Evolutionary conservation across 2,113 vertebrate species (phyloP), one percentile per base, ranked within the genome.

Genomic region (Scomber japonicus): DNA sequence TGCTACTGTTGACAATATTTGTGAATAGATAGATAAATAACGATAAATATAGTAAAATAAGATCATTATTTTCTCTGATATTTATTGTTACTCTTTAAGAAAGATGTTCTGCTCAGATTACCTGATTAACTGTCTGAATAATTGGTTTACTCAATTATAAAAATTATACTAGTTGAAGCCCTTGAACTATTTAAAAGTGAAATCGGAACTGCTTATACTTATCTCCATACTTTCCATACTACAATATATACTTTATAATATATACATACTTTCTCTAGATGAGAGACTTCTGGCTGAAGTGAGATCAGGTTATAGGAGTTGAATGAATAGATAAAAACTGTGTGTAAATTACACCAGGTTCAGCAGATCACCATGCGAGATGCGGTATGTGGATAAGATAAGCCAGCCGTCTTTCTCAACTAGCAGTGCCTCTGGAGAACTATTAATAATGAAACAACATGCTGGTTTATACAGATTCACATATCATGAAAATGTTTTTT

Each of bases 361-460:
- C 51, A 79, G 78, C 19, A 3, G 73, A 72, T 74, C 68, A 66
- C 50, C 68, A 66, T 69, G 70, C 69, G 75, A 84, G 69, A 82
- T 76, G 71, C 51, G 64, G 63, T 49, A 11, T 53, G 35, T 49
- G 44, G 44, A 73, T 66, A 53, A 71, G 27, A 57, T 81, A 31
- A 71, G 56, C 48, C 66, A 72, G 68, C 57, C 4, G 19, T 78
- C 67, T 78, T 81, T 84, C 75, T 81, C 75, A 70, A 84, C 74
- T 53, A 71, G 56, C 45, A 73, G 62, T 75, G 55, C 62, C 88
- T 81, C 83, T 67, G 61, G 70, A 84, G 69, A 74, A 30, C 72
- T 51, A 77, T 92, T 88, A 88, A 91, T 91, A 91, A 91, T 90
- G 63, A 89, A 88, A 85, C 60, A 82, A 75, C 61, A 71, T 63